Base-by-base conservation (phyloP, 2,797 vertebrate species). In the Etheostoma nigrum region DNA sequence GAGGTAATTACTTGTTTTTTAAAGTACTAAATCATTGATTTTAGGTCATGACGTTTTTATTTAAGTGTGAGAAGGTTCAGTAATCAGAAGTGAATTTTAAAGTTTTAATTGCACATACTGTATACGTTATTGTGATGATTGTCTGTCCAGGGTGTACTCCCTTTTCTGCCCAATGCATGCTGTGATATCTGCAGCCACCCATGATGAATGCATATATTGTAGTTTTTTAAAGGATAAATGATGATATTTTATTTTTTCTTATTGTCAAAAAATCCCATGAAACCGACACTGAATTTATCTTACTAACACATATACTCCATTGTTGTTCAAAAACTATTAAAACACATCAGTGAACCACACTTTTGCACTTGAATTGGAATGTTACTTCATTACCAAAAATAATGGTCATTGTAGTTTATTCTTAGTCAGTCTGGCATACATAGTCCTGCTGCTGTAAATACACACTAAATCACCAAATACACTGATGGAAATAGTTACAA, bases 161-260 rank as follows among this genome's bases (percentile, higher is more conserved):
- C 36, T 11, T 44, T 44, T 12, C 13, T 44, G 42, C 42, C 36
- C 36, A 40, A 40, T 40, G 36, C 36, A 10, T 44, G 13, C 4
- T 44, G 13, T 13, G 42, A 44, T 14, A 44, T 44, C 42, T 44
- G 42, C 40, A 42, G 11, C 40, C 40, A 42, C 33, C 7, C 33
- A 8, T 36, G 33, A 9, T 8, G 27, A 36, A 36, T 21, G 16
- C 57, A n/a, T 44, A 40, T 18, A 49, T 59, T 69, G 15, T 42
- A 27, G 15, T 18, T 60, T 52, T 54, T 40, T 14, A 60, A 42
- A 51, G 16, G 4, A 3, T 61, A 52, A 19, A 1, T 52, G 4
- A 1, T 12, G 1, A 1, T 30, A 5, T 67, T 45, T 0, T 14
- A n/a, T 0, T 10, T 55, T 0, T 67, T 53, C 1, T 23, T n/a